A percentile compares a stretch with the other conserved stretches of the same genome.
Evolutionary conservation across 2,888 invertebrate species (phyloP).

Genomic region (Tanytarsus gracilentus): DNA sequence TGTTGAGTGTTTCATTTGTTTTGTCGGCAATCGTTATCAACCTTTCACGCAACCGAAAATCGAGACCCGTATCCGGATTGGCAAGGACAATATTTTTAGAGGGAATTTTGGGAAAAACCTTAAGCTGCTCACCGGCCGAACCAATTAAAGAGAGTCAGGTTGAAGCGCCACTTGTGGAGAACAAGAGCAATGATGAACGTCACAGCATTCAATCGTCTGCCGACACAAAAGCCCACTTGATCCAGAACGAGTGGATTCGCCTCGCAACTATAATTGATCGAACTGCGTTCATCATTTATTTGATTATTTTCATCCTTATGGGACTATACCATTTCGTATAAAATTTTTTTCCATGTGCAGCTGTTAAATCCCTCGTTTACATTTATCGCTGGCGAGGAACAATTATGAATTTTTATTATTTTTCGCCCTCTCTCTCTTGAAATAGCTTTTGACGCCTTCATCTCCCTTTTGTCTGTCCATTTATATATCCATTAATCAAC

Average conservation of each 20-base stretch:
- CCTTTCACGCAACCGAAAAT: constrained; percentile 43
- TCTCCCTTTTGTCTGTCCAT: not conserved
- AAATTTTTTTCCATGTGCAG: too few relatives aligned
- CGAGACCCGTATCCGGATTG: constrained; percentile 43
- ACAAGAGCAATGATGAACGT: constrained; percentile 39
- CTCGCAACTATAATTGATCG: constrained; percentile 56
- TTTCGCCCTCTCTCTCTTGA: not conserved
- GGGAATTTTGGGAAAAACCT: constrained; percentile 33
- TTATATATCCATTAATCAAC: constrained; percentile 13
- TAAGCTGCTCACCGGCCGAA: constrained; percentile 31
- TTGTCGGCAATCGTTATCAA: constrained; percentile 49
- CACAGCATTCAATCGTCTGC: constrained; percentile 37
- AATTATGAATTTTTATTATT: constrained; percentile 20
- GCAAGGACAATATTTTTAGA: constrained; percentile 37
- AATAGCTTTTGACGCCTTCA: not conserved
- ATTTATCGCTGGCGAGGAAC: not conserved
- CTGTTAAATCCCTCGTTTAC: not conserved
- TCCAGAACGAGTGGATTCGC: constrained; percentile 55
- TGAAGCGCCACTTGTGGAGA: constrained; percentile 36
- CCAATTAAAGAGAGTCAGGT: constrained; percentile 31
- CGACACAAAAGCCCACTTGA: constrained; percentile 33
- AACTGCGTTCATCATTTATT: constrained; percentile 50
- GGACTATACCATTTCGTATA: constrained; percentile 45
- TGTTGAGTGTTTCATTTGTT: constrained; percentile 46
- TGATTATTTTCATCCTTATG: constrained; percentile 47